Conservation (phyloP, 1,140 invertebrate species). For the Lucilia cuprina region DNA sequence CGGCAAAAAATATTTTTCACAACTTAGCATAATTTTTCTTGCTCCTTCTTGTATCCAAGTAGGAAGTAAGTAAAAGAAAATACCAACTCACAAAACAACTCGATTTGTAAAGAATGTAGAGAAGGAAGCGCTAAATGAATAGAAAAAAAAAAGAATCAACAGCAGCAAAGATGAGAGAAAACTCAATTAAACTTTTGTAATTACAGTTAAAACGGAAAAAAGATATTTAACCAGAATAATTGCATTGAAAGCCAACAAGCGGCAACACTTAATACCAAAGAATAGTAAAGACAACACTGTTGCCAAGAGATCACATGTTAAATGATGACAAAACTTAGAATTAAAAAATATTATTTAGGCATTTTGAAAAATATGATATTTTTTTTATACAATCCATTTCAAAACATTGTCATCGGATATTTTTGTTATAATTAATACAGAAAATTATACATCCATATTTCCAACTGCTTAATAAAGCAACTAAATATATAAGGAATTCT, state of each 20-base stretch:
- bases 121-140: constrained; percentile 1
- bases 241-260: constrained; percentile 61
- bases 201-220: constrained; percentile 62
- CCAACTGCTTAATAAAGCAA: too few species aligned
- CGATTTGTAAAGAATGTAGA: constrained; percentile 22
- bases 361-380: too few species aligned
- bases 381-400: too few species aligned
- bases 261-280: constrained; percentile 21
- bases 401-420: too few species aligned
- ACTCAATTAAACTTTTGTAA: constrained; percentile 63
- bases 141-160: constrained; percentile 15
- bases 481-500: too few species aligned
- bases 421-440: too few species aligned
- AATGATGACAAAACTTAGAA: too few species aligned
- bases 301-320: neutral
- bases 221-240: constrained; percentile 63
- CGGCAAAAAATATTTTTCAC: too few species aligned
- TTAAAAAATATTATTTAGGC: too few species aligned
- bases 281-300: neutral
- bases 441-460: too few species aligned
- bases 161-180: constrained; percentile 55
- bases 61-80: neutral
- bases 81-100: neutral
- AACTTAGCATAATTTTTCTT: neutral
- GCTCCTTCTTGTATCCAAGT: neutral